Evolutionary conservation across 2,888 invertebrate genomes (phyloP).

Genomic region (Linnaemya tessellans): DNA sequence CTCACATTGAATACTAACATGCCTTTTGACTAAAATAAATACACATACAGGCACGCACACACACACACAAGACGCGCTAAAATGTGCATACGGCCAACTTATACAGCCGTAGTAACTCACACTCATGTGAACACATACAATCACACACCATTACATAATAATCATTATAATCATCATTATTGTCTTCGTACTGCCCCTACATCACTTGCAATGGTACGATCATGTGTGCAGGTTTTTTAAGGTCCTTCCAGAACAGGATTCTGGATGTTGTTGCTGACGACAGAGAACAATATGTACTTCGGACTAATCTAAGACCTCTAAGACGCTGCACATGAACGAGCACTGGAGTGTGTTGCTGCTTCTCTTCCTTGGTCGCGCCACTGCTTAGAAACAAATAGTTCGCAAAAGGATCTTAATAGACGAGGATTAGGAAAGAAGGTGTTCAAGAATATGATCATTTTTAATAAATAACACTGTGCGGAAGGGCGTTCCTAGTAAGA

Average conservation of each 20-base stretch:
- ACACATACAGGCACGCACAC: constrained; percentile 13
- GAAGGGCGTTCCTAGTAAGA: no score
- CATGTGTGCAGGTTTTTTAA: neutral
- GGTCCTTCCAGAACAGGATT: neutral
- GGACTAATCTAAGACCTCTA: no score
- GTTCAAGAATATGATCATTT: no score
- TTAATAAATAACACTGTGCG: no score
- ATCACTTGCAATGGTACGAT: neutral
- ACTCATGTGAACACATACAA: constrained; percentile 10
- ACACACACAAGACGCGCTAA: neutral
- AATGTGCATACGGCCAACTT: neutral
- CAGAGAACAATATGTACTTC: no score
- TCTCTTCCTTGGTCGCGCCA: no score
- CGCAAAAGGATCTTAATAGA: no score
- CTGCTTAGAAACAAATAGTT: no score
- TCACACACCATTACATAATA: neutral
- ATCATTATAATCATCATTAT: neutral
- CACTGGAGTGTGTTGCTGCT: no score
- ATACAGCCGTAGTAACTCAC: constrained; percentile 1
- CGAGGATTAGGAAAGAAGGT: no score
- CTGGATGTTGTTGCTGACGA: neutral
- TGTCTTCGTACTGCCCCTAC: constrained; percentile 19
- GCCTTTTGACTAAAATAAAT: constrained; percentile 45
- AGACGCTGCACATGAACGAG: no score
- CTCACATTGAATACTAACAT: constrained; percentile 64